phyloP scores from a whole-genome alignment of 1,140 invertebrate species.

The Cyrtorhinus lividipennis region DNA sequence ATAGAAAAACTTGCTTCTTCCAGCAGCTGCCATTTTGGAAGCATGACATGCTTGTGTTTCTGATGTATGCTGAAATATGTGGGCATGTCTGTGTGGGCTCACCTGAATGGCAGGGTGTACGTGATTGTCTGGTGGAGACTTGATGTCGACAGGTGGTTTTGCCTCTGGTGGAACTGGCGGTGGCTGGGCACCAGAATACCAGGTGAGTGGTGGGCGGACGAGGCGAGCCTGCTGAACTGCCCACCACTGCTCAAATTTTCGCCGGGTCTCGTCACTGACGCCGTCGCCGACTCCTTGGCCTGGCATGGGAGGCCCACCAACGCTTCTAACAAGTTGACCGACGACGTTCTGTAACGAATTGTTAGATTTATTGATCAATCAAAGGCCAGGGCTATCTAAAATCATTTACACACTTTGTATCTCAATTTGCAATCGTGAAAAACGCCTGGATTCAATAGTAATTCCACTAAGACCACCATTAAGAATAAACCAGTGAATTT shows the following conservation, averaged over 20 bases:
- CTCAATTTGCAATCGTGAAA: no score
- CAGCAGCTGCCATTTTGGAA: no score
- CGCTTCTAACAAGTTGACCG: constrained; percentile 39
- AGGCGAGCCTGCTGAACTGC: constrained; percentile 22
- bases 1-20: no score
- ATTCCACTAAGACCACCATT: no score
- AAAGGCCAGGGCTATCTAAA: no score
- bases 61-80: no score
- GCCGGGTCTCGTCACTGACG: constrained; percentile 22
- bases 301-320: constrained; percentile 29
- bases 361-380: no score
- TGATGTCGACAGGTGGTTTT: constrained; percentile 6
- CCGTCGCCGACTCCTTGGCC: constrained; percentile 44
- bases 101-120: constrained; percentile 26
- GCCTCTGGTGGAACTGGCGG: constrained; percentile 17
- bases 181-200: constrained; percentile 21
- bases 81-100: no score
- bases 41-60: no score
- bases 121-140: constrained; percentile 19
- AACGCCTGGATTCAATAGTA: no score
- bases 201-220: constrained; percentile 18
- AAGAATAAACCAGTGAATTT: no score
- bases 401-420: no score
- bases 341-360: constrained; percentile 51
- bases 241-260: constrained; percentile 27